Evolutionary conservation across 2,888 invertebrate species (phyloP), one percentile per base, ranked within the genome.

Genomic region (Drosophila infuscata): DNA sequence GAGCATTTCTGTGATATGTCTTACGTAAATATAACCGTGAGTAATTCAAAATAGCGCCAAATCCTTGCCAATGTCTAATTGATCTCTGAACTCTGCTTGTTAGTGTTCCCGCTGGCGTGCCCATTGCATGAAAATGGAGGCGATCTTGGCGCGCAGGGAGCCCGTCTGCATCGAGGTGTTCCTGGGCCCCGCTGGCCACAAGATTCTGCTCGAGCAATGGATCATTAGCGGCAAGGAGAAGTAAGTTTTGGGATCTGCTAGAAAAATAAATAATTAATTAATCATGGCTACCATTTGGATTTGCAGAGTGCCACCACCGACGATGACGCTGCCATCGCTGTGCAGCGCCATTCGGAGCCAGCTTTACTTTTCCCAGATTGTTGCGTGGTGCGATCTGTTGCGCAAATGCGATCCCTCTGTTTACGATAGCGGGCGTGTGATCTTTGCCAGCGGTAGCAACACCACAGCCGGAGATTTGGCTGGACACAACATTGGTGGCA

Each of bases 351-450:
- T 99, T 56, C 95, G 98, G 76, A 99, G 99, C 8, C 98, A 98
- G 93, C 95, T 99, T 71, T 98, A 98, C 94, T 99, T 99, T 94
- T 99, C 99, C 7, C 99, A 99, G 94, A 95, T 99, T 81, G 97
- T 98, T 59, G 98, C 99, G 64, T 99, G 99, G 99, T 95, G 93
- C 73, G 93, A 93, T 90, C 86, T 93, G 36, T 83, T 93, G 58
- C 92, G 92, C 51, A 93, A 93, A 66, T 91, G 91, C 52, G 93
- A 93, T 89, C 83, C 90, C 65, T 91, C 93, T 33, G 91, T 93
- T 53, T 91, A 91, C 66, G 92, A 91, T 92, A 94, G 91, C 92
- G 94, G 76, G 92, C 92, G 93, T 25, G 88, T 93, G 8, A 92
- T 92, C 70, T 92, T 91, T 72, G 78, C 87, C 70, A 82, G 76